phyloP scores from a whole-genome alignment of 2,888 invertebrate genomes.

The Matsumyia berberina region DNA sequence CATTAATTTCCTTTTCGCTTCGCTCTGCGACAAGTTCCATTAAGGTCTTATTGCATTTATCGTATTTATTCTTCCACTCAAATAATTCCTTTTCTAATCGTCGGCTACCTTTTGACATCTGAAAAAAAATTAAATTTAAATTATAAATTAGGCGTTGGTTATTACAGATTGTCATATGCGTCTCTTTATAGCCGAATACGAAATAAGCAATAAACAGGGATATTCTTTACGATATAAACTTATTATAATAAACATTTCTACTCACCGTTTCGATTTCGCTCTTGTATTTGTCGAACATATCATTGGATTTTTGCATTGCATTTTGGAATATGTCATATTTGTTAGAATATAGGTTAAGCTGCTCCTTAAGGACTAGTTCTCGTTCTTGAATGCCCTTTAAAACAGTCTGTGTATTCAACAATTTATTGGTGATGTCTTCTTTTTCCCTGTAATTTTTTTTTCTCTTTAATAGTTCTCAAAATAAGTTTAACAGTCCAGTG shows the following conservation, averaged over 20 bases:
- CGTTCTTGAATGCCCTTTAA: slow-evolving; percentile 88
- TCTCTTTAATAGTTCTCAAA: no score
- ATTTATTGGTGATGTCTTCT: slow-evolving; percentile 84
- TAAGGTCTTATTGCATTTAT: slow-evolving; percentile 91
- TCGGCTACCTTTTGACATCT: slow-evolving; percentile 96
- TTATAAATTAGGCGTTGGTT: no score
- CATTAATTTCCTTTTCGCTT: slow-evolving; percentile 88
- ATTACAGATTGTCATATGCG: no score
- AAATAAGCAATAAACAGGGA: no score
- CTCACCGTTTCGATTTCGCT: slow-evolving; percentile 92
- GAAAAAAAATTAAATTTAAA: slow-evolving; percentile 68
- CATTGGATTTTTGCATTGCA: slow-evolving; percentile 93
- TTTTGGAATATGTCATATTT: slow-evolving; percentile 96
- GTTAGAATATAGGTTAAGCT: slow-evolving; percentile 93
- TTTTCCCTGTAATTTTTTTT: slow-evolving; percentile 84
- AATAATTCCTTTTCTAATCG: slow-evolving; percentile 94
- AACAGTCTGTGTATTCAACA: slow-evolving; percentile 85
- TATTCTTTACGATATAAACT: no score
- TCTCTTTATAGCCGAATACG: no score
- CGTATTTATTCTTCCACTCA: slow-evolving; percentile 93
- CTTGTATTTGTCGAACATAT: slow-evolving; percentile 93
- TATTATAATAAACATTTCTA: neutral
- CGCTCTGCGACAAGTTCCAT: slow-evolving; percentile 91
- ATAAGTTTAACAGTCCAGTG: no score
- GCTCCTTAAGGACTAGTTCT: slow-evolving; percentile 90